A percentile compares a stretch with the other conserved stretches of the same genome.
Conservation (phyloP, 2,888 invertebrate species). For the Lepidocyrtoides sp. region DNA sequence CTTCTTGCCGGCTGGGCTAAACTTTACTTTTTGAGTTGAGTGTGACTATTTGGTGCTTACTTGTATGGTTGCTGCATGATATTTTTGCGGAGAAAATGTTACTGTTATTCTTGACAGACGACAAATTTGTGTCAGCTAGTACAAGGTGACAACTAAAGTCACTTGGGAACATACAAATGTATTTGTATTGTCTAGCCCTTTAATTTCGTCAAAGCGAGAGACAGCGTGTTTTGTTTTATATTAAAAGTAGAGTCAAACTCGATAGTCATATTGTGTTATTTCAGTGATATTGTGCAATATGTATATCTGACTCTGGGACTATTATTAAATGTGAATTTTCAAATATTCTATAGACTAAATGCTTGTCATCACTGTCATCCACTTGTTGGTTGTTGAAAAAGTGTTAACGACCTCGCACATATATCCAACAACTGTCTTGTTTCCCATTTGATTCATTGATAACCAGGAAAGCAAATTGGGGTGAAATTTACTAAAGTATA, state of each 20-base stretch:
- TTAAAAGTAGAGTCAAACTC: too few relatives aligned
- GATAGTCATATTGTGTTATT: too few relatives aligned
- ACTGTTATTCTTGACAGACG: conserved; percentile 51
- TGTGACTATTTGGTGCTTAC: background rate
- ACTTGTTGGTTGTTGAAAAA: conserved; percentile 23
- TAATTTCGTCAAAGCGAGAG: too few relatives aligned
- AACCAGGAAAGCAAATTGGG: background rate
- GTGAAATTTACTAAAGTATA: conserved; percentile 2
- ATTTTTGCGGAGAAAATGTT: conserved; percentile 3
- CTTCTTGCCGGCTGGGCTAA: too few relatives aligned
- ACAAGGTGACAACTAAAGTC: conserved; percentile 53
- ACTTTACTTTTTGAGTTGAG: conserved; percentile 19
- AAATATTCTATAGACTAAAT: background rate
- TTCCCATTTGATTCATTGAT: background rate
- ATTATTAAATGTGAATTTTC: background rate
- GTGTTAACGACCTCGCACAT: conserved; percentile 10
- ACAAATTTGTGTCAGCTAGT: conserved; percentile 63
- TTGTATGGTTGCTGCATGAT: conserved; percentile 15
- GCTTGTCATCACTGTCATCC: background rate
- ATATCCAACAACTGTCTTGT: background rate
- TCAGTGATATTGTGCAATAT: too few relatives aligned
- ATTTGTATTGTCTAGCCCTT: too few relatives aligned
- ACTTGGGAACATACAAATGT: too few relatives aligned
- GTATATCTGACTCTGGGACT: too few relatives aligned
- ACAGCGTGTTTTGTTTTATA: too few relatives aligned